Conservation (phyloP, 30 jellyfish, hydroid and myxozoan species). For the Mastigias papua region DNA sequence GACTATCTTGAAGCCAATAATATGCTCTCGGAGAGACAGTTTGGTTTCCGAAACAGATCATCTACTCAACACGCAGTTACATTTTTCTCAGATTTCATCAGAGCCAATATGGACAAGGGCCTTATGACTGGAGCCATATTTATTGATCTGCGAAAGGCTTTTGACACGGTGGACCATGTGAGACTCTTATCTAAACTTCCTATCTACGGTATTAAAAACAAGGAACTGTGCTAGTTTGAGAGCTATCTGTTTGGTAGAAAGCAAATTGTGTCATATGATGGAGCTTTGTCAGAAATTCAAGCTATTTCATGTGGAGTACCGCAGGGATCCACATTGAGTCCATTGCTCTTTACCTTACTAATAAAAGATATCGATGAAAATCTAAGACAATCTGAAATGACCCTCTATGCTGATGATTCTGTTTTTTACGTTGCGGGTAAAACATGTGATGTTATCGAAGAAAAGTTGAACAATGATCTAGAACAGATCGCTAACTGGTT, state of each 20-base stretch:
- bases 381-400: slow-evolving; percentile 34
- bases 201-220: slow-evolving; percentile 23
- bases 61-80: too few species aligned
- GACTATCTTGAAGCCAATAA: slow-evolving; percentile 40
- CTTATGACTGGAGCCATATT: too few species aligned
- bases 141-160: too few species aligned
- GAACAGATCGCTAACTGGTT: slow-evolving; percentile 65
- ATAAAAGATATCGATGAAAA: slow-evolving; percentile 54
- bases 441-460: slow-evolving; percentile 19
- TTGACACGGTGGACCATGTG: too few species aligned
- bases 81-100: too few species aligned
- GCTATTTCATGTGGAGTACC: slow-evolving; percentile 62
- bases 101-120: too few species aligned
- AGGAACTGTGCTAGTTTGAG: background rate
- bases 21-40: slow-evolving; percentile 44
- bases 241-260: slow-evolving; percentile 63
- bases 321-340: slow-evolving; percentile 64
- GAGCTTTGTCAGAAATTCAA: slow-evolving; percentile 20
- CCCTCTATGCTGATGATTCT: slow-evolving; percentile 78
- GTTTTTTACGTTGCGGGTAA: slow-evolving; percentile 40
- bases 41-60: slow-evolving; percentile 53
- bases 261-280: slow-evolving; percentile 33
- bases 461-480: slow-evolving; percentile 51
- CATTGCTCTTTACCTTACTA: slow-evolving; percentile 31
- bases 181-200: slow-evolving; percentile 47